phyloP scores from a whole-genome alignment of 1,140 invertebrate genomes.

The Druon quercuslanigerum region DNA sequence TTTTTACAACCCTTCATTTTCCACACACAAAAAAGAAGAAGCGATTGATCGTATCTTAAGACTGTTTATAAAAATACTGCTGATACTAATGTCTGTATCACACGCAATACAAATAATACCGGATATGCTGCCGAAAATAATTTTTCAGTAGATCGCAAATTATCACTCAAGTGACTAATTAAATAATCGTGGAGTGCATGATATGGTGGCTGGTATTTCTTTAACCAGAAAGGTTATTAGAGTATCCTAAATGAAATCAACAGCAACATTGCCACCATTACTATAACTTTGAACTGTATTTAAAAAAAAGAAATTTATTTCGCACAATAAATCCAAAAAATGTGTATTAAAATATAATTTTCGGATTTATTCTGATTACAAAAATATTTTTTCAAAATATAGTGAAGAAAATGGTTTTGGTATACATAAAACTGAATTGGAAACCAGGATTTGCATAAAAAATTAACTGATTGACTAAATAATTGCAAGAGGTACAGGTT shows the following conservation, averaged over 20 bases:
- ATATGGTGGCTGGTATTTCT: not conserved
- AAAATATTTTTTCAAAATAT: too few species aligned
- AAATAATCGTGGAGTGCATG: conserved; percentile 11
- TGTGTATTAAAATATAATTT: too few species aligned
- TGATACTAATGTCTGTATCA: not conserved
- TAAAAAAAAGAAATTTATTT: too few species aligned
- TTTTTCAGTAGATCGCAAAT: not conserved
- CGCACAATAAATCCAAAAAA: too few species aligned
- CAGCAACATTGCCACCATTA: too few species aligned
- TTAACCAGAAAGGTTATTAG: too few species aligned
- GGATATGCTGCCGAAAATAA: not conserved
- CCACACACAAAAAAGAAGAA: not conserved
- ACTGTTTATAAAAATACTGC: not conserved
- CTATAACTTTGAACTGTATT: too few species aligned
- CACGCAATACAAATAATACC: not conserved
- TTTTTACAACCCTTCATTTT: not conserved
- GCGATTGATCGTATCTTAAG: not conserved
- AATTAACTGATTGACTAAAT: not conserved
- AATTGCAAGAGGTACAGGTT: not conserved
- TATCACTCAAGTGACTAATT: not conserved
- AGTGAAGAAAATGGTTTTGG: too few species aligned
- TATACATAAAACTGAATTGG: not conserved
- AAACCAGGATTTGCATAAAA: not conserved
- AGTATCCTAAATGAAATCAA: too few species aligned
- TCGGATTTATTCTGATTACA: too few species aligned